These are phyloP conservation scores for Pammene aurita DNA, from an alignment of 2,888 invertebrate species.

Conservation along the genomic window DNA sequence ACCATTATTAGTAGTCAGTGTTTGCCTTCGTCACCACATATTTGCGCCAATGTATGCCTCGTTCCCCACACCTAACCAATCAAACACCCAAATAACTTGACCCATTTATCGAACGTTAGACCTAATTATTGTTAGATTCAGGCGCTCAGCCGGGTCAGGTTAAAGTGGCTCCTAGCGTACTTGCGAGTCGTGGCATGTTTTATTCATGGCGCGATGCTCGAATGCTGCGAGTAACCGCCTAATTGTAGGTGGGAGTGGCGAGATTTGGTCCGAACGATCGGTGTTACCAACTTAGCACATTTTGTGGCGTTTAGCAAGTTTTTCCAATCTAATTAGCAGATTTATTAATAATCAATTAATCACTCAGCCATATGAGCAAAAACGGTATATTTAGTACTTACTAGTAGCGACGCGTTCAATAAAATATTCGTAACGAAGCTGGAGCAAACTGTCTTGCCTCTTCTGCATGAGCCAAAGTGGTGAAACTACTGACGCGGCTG, in stretches of 20 bases:
- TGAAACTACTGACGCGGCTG: too few species aligned
- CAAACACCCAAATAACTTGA: slow-evolving; percentile 52
- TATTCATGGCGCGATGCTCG: slow-evolving; percentile 76
- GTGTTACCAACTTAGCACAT: slow-evolving; percentile 5
- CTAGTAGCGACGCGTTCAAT: too few species aligned
- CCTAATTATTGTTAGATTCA: slow-evolving; percentile 39
- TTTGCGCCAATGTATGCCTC: slow-evolving; percentile 59
- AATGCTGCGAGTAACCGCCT: slow-evolving; percentile 73
- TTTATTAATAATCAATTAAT: too few species aligned
- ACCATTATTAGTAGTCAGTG: slow-evolving; percentile 64
- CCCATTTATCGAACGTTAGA: slow-evolving; percentile 41
- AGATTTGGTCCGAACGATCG: slow-evolving; percentile 56
- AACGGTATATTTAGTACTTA: too few species aligned
- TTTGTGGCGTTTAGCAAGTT: background rate
- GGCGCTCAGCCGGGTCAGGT: slow-evolving; percentile 49
- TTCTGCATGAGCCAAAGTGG: too few species aligned
- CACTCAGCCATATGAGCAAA: too few species aligned
- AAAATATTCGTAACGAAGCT: too few species aligned
- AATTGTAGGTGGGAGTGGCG: slow-evolving; percentile 74
- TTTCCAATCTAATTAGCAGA: background rate
- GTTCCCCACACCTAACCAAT: slow-evolving; percentile 53
- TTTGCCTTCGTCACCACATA: slow-evolving; percentile 61
- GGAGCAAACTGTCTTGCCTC: too few species aligned
- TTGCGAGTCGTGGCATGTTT: slow-evolving; percentile 74
- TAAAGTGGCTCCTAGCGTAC: slow-evolving; percentile 61